Evolutionary conservation across 2,113 vertebrate genomes (phyloP).

Genomic region (Campylomormyrus numenius): DNA sequence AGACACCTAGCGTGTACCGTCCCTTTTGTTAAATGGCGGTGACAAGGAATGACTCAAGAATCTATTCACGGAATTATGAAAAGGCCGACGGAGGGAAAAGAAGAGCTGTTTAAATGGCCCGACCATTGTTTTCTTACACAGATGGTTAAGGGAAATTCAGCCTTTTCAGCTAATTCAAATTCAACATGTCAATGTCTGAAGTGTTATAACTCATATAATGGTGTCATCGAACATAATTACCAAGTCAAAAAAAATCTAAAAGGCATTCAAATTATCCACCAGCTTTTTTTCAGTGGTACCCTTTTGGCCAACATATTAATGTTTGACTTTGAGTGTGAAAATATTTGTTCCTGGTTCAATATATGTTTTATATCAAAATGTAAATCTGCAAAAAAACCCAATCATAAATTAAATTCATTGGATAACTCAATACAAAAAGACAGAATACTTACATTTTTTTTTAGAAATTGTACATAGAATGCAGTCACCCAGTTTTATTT

Average conservation of each 20-base stretch:
- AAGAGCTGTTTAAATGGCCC: not conserved
- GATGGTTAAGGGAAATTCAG: not conserved
- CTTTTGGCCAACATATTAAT: not conserved
- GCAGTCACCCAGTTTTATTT: not conserved
- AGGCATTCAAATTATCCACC: conserved; percentile 8
- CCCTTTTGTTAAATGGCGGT: not conserved
- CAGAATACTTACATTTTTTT: not conserved
- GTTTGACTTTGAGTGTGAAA: not conserved
- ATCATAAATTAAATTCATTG: not conserved
- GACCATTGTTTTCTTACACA: conserved; percentile 5
- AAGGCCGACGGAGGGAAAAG: not conserved
- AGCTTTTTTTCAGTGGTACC: too few species aligned
- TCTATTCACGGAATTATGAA: conserved; percentile 4
- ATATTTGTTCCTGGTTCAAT: not conserved
- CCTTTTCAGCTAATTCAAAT: conserved; percentile 10
- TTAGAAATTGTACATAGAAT: not conserved
- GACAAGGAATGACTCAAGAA: conserved; percentile 4
- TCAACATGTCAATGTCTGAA: not conserved
- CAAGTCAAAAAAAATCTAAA: not conserved
- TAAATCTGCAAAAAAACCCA: not conserved
- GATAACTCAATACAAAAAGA: not conserved
- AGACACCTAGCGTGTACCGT: not conserved
- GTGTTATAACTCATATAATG: conserved; percentile 6
- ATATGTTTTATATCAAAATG: not conserved
- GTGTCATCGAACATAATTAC: not conserved